A percentile compares a stretch with the other conserved stretches of the same genome.
phyloP scores from a whole-genome alignment of 2,113 vertebrate species.

The Lipotes vexillifer region DNA sequence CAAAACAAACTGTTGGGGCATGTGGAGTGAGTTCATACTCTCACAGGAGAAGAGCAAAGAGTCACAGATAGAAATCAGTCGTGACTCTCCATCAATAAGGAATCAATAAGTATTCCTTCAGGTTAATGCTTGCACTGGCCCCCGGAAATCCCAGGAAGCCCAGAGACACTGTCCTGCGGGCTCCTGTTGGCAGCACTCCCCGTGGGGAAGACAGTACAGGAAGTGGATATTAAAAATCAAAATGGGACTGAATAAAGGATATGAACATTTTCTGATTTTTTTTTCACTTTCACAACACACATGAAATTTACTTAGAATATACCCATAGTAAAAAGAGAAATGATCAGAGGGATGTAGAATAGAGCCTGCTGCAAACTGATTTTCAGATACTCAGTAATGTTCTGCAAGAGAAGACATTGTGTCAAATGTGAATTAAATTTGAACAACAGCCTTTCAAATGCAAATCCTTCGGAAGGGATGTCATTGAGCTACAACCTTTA shows the following conservation, averaged over 20 bases:
- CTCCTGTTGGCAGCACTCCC: neutral
- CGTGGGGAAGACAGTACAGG: neutral
- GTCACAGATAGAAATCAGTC: neutral
- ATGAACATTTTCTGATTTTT: neutral
- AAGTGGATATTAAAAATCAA: constrained; percentile 1
- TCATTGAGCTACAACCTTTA: constrained; percentile 72
- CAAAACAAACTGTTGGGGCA: neutral
- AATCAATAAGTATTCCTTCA: neutral
- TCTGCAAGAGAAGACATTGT: constrained; percentile 62
- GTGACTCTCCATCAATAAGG: neutral
- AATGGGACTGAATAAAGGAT: neutral
- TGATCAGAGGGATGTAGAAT: constrained; percentile 44
- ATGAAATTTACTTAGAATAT: constrained; percentile 43
- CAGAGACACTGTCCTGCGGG: neutral
- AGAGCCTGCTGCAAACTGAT: constrained; percentile 61
- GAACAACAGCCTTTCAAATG: constrained; percentile 77
- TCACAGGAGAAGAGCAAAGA: constrained; percentile 2
- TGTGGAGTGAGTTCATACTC: neutral
- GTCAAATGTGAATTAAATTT: constrained; percentile 75
- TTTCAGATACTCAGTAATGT: constrained; percentile 58
- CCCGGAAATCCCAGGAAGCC: neutral
- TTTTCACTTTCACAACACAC: constrained; percentile 38
- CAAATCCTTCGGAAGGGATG: constrained; percentile 63
- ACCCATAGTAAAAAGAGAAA: constrained; percentile 27
- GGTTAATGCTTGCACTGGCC: neutral